These are phyloP conservation scores for Otolemur garnettii DNA, from an alignment of 2,113 vertebrate species.

Conservation along the genomic window DNA sequence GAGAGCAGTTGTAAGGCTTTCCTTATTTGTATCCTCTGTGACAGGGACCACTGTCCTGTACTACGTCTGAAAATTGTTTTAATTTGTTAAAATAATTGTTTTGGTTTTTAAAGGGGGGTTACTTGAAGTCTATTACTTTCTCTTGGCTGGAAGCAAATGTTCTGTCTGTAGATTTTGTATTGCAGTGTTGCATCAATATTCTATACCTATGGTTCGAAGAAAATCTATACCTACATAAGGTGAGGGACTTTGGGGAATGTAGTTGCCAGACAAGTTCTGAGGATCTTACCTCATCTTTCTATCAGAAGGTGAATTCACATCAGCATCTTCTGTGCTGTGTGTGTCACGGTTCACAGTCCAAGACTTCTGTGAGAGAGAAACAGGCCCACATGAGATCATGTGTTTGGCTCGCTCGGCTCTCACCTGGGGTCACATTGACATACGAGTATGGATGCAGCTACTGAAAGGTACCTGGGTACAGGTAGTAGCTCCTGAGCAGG, in stretches of 20 bases:
- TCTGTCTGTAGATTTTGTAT: not conserved
- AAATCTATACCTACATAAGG: not conserved
- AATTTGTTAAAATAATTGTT: not conserved
- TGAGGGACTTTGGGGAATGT: not conserved
- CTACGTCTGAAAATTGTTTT: constrained; percentile 9
- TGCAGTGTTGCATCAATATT: not conserved
- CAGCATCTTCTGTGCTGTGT: not conserved
- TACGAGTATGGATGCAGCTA: not conserved
- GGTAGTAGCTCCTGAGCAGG: not conserved
- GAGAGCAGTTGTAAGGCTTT: not conserved
- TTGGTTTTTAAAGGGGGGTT: not conserved
- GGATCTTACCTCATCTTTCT: not conserved
- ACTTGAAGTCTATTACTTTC: not conserved
- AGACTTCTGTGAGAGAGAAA: not conserved
- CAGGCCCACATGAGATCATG: too few species aligned
- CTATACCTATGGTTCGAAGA: not conserved
- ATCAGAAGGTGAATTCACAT: not conserved
- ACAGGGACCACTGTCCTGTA: not conserved
- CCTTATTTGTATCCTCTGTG: not conserved
- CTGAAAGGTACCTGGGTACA: not conserved
- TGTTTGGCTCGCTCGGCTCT: not conserved
- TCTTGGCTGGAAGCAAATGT: not conserved
- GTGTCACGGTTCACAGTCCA: not conserved
- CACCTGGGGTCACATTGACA: not conserved
- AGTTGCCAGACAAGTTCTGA: not conserved